Percentiles rank a stretch among this genome's conserved stretches.
Evolutionary conservation across 2,888 invertebrate genomes (phyloP).

Genomic region (Ferdinandea cuprea): DNA sequence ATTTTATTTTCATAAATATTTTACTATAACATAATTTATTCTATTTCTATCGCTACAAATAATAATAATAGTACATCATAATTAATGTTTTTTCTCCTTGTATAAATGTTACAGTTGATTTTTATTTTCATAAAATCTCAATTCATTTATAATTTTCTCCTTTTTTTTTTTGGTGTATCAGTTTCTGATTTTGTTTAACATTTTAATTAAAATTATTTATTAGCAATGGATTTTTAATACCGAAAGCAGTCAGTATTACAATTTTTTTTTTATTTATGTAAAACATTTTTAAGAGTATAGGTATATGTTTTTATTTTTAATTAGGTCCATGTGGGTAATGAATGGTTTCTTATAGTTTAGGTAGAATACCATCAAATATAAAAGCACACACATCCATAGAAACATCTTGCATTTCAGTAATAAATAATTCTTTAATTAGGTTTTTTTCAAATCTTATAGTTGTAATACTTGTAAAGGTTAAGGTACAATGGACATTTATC

Average conservation of each 20-base stretch:
- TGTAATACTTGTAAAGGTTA: conserved; percentile 62
- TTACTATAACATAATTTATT: conserved; percentile 6
- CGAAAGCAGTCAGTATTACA: conserved; percentile 39
- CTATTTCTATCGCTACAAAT: conserved; percentile 15
- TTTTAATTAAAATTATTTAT: conserved; percentile 5
- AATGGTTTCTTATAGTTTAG: neutral
- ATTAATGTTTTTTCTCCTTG: neutral
- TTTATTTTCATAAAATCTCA: conserved; percentile 2
- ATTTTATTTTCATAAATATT: conserved; percentile 34
- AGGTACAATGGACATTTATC: conserved; percentile 73
- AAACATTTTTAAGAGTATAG: neutral
- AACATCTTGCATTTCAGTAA: conserved; percentile 27
- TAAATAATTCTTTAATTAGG: neutral
- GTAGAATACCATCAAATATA: conserved; percentile 20
- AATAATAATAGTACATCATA: too few species aligned
- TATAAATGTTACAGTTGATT: conserved; percentile 33
- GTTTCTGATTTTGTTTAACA: conserved; percentile 12
- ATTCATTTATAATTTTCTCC: conserved; percentile 5
- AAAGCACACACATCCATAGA: conserved; percentile 46
- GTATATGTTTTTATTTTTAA: neutral
- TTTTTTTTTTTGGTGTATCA: conserved; percentile 22
- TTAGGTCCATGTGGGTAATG: conserved; percentile 26
- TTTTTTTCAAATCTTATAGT: conserved; percentile 25
- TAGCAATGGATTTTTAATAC: neutral
- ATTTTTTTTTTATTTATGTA: neutral